A percentile compares a stretch with the other conserved stretches of the same genome.
phyloP scores from a whole-genome alignment of 2,797 vertebrate species.

The Halcyon badia region DNA sequence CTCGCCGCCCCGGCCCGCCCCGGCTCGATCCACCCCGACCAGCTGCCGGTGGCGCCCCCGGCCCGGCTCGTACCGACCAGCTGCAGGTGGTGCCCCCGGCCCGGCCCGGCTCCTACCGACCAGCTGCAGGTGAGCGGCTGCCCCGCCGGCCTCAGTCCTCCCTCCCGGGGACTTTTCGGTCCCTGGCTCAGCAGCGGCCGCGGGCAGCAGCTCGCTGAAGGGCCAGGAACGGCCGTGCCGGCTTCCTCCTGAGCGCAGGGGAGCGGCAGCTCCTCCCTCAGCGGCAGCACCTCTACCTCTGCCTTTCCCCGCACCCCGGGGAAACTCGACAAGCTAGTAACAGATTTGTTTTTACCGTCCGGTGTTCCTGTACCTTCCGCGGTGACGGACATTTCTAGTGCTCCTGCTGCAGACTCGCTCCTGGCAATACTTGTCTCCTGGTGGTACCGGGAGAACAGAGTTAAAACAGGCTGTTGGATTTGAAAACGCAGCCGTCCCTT shows the following conservation, averaged over 20 bases:
- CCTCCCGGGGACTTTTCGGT: rapidly evolving
- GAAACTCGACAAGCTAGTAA: too few relatives aligned
- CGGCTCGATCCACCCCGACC: too few relatives aligned
- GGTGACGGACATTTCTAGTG: neutral
- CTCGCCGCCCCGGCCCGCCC: too few relatives aligned
- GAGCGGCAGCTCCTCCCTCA: neutral
- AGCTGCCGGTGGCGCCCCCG: neutral
- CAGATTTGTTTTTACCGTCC: neutral
- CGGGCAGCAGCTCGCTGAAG: neutral
- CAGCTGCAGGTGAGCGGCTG: neutral
- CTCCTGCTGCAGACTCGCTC: neutral
- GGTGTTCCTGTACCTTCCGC: neutral
- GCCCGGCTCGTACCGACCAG: neutral
- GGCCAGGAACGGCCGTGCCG: neutral
- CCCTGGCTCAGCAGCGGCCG: neutral
- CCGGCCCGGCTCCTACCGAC: too few relatives aligned
- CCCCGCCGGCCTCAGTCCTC: neutral
- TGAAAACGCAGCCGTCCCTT: neutral
- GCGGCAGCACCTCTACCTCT: neutral
- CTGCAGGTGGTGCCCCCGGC: neutral
- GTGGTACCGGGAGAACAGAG: neutral
- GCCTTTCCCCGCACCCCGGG: neutral
- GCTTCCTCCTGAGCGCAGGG: neutral
- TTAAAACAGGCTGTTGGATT: neutral
- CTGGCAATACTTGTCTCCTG: neutral